Evolutionary conservation across 2,888 invertebrate species (phyloP).

Genomic region (Lomographa bimaculata): DNA sequence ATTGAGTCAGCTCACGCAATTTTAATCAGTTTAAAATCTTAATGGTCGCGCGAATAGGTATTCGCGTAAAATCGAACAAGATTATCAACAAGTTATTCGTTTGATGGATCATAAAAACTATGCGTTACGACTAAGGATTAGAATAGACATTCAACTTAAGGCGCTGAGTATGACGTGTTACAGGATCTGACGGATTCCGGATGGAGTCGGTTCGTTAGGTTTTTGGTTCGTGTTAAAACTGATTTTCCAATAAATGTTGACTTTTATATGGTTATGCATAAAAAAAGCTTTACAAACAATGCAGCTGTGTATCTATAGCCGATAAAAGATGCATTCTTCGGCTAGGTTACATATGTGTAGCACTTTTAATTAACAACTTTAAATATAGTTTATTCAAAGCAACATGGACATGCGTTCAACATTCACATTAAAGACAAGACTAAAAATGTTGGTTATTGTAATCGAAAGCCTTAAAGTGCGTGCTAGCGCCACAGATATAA

Average conservation of each 20-base stretch:
- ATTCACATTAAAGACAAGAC: background rate
- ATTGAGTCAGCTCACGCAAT: constrained; percentile 11
- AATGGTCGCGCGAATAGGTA: constrained; percentile 33
- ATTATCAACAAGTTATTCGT: constrained; percentile 14
- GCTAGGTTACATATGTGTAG: too few relatives aligned
- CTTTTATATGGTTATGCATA: too few relatives aligned
- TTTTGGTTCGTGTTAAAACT: too few relatives aligned
- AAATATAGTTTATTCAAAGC: constrained; percentile 12
- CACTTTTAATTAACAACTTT: too few relatives aligned
- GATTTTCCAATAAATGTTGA: too few relatives aligned
- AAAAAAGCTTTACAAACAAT: too few relatives aligned
- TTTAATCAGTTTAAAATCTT: constrained; percentile 15
- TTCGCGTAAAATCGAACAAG: constrained; percentile 28
- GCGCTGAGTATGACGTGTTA: constrained; percentile 1
- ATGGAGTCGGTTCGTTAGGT: too few relatives aligned
- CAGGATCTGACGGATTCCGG: constrained; percentile 1
- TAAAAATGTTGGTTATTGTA: too few relatives aligned
- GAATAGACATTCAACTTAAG: constrained; percentile 11
- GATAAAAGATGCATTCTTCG: too few relatives aligned
- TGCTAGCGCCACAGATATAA: background rate
- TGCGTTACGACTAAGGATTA: constrained; percentile 14
- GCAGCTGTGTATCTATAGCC: too few relatives aligned
- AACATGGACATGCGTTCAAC: constrained; percentile 4
- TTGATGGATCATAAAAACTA: constrained; percentile 18
- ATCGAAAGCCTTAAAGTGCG: constrained; percentile 1